A percentile compares a stretch with the other conserved stretches of the same genome.
Conservation (phyloP, 2,113 vertebrate genomes). For the Chaetops frenatus region DNA sequence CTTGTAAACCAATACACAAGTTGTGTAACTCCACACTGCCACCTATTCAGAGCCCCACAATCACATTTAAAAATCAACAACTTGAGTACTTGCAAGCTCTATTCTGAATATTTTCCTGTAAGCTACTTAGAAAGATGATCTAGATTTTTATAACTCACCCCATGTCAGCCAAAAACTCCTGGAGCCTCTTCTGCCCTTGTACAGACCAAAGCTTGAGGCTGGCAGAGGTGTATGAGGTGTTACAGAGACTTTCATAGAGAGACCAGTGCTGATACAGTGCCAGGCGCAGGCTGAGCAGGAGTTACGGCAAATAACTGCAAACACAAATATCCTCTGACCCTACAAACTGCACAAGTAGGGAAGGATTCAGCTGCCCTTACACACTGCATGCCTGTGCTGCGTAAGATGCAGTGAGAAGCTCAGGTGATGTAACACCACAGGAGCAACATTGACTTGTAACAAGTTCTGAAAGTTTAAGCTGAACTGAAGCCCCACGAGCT, state of each 20-base stretch:
- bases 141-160: slow-evolving; percentile 74
- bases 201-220: slow-evolving; percentile 92
- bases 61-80: background rate
- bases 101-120: background rate
- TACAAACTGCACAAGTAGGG: background rate
- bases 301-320: slow-evolving; percentile 53
- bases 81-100: background rate
- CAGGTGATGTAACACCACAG: background rate
- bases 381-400: fast-evolving
- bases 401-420: background rate
- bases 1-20: background rate
- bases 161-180: slow-evolving; percentile 96
- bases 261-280: slow-evolving; percentile 97
- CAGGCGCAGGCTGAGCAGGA: slow-evolving; percentile 78
- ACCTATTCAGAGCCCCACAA: background rate
- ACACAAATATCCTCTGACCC: background rate
- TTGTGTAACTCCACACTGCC: background rate
- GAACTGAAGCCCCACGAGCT: background rate
- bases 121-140: fast-evolving
- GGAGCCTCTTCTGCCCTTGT: slow-evolving; percentile 92
- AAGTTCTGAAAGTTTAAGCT: background rate
- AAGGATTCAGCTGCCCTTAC: background rate
- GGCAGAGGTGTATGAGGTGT: slow-evolving; percentile 89
- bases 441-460: background rate
- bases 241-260: slow-evolving; percentile 91